Base-by-base conservation (phyloP, 1,140 invertebrate species). In the Sinonovacula constricta region DNA sequence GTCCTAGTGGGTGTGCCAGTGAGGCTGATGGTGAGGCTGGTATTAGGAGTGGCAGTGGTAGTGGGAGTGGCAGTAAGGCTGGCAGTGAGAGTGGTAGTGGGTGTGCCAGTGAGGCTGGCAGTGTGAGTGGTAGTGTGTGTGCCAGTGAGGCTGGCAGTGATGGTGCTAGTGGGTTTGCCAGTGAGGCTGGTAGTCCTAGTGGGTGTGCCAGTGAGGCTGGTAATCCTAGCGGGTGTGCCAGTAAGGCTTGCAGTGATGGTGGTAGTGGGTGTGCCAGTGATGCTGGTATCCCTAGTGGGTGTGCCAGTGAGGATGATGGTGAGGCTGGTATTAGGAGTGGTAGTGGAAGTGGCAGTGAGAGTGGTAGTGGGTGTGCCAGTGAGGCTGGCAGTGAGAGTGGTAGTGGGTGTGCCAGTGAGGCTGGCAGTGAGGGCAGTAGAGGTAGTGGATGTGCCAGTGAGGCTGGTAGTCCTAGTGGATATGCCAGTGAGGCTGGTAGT, bases 231-330 rank as follows among this genome's bases (percentile, higher is more conserved):
- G 34, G 68, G 1, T 31, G 53, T 70, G 34, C 4, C 59, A 70
- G 68, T 57, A 70, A 54, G 2, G 3, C n/a, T 57, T 36, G 68
- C 33, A 70, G 53, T 70, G 18, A 54, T 56, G 33, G 31, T 57
- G 26, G 67, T 70, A 33, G 67, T 70, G 59, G 67, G 12, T 30
- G 51, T 57, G 59, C 26, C 28, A 70, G 67, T 70, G 59, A 53
- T 56, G 30, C 49, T 57, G 31, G 67, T 28, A 57, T 26, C 59
- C 56, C 18, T 57, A 59, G 53, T 63, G 18, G 65, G 7, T 51
- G 65, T 67, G 26, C 14, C 22, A 67, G 39, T 67, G 51, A 39
- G 45, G 51, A 39, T 51, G 26, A 39, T 51, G 33, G 60, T 63
- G 22, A 28, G 26, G 33, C 24, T 63, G 22, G 30, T 63, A 63